Evolutionary conservation across 2,113 vertebrate genomes (phyloP).

Genomic region (Egretta garzetta): DNA sequence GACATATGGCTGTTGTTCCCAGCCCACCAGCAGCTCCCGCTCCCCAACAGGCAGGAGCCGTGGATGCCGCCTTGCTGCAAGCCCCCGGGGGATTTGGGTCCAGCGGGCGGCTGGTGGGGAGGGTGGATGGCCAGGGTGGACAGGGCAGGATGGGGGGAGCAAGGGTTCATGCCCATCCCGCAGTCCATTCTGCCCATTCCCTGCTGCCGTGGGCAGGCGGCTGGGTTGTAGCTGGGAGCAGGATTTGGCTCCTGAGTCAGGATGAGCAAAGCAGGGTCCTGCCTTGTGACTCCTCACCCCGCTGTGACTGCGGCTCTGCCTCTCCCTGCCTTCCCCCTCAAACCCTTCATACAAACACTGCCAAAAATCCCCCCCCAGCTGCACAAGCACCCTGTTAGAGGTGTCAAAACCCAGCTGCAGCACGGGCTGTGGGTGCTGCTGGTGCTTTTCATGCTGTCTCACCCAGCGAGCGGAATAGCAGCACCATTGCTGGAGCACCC

Average conservation of each 20-base stretch:
- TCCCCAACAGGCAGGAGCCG: not conserved
- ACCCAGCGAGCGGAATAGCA: not conserved
- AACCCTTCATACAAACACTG: not conserved
- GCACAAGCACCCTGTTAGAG: not conserved
- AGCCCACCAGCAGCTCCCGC: slow-evolving; percentile 55
- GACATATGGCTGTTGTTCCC: slow-evolving; percentile 55
- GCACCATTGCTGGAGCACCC: not conserved
- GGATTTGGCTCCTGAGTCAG: not conserved
- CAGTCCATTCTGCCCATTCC: not conserved
- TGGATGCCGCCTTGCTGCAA: not conserved
- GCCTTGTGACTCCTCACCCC: not conserved
- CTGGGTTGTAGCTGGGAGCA: not conserved
- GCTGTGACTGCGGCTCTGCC: not conserved
- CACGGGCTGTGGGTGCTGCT: not conserved
- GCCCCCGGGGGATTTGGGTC: not conserved
- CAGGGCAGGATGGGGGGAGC: not conserved
- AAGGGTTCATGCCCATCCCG: rapidly evolving
- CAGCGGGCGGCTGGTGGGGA: not conserved
- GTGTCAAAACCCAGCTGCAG: not conserved
- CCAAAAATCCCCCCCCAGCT: not conserved
- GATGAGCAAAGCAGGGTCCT: not conserved
- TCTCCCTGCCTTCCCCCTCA: not conserved
- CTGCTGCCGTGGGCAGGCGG: not conserved
- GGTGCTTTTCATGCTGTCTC: not conserved
- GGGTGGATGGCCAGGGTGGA: not conserved